These are phyloP conservation scores for Drosophila tropicalis DNA, from an alignment of 1,140 invertebrate genomes.

Conservation along the genomic window DNA sequence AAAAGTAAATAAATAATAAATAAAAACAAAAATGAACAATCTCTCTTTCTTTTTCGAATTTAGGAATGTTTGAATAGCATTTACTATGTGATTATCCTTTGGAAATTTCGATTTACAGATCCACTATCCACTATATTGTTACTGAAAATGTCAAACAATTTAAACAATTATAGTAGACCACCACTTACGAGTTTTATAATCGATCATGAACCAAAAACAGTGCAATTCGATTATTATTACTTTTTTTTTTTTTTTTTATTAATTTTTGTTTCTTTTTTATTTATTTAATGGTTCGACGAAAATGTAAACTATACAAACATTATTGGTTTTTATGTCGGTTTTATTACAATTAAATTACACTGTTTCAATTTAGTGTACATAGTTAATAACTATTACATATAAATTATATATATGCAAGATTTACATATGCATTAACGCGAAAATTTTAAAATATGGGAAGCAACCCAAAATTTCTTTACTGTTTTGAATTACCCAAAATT, in stretches of 20 bases:
- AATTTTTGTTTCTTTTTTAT: not conserved
- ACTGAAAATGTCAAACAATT: no score
- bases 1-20: slow-evolving; percentile 71
- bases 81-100: no score
- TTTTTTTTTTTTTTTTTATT: not conserved
- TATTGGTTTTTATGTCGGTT: not conserved
- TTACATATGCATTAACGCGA: not conserved
- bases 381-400: slow-evolving; percentile 11
- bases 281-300: not conserved
- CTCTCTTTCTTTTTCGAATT: not conserved
- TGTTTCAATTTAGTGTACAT: not conserved
- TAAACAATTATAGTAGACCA: no score
- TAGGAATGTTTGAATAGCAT: no score
- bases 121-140: no score
- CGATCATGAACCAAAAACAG: no score
- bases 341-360: slow-evolving; percentile 6
- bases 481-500: not conserved
- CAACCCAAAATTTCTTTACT: not conserved
- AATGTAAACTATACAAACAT: slow-evolving; percentile 1
- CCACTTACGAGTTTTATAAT: no score
- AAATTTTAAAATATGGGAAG: not conserved
- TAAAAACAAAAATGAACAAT: slow-evolving; percentile 51
- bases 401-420: slow-evolving; percentile 12
- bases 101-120: no score
- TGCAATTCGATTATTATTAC: no score